These are phyloP conservation scores for Ormyrus labotus DNA, from an alignment of 2,888 invertebrate species.

Conservation along the genomic window DNA sequence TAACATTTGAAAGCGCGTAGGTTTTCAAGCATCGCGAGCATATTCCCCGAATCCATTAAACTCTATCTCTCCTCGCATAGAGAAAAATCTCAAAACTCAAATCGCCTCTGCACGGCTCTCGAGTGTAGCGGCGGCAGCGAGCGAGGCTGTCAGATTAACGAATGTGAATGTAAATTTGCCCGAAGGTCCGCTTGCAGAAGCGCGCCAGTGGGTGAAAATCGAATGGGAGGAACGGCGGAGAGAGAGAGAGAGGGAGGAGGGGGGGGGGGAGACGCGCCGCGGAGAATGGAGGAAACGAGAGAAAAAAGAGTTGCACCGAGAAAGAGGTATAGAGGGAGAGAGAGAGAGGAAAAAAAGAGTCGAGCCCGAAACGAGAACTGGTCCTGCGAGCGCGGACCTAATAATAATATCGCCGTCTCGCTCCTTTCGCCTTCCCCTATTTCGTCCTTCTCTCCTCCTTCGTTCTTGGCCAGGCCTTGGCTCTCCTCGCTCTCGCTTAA, in stretches of 20 bases:
- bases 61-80: not conserved
- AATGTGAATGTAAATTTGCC: conserved; percentile 59
- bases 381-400: conserved; percentile 59
- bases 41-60: too few species aligned
- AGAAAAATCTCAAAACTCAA: conserved; percentile 30
- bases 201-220: conserved; percentile 53
- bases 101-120: conserved; percentile 4
- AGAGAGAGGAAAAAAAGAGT: conserved; percentile 37
- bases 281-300: conserved; percentile 34
- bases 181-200: conserved; percentile 41
- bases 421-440: conserved; percentile 51
- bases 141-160: conserved; percentile 58
- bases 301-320: conserved; percentile 25
- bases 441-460: conserved; percentile 12
- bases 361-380: conserved; percentile 58
- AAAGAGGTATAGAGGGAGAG: conserved; percentile 22
- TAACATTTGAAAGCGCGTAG: too few species aligned
- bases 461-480: too few species aligned
- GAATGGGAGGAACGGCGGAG: conserved; percentile 43
- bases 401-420: conserved; percentile 61
- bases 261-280: conserved; percentile 32
- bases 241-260: conserved; percentile 54
- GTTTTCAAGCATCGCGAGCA: too few species aligned
- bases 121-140: conserved; percentile 10
- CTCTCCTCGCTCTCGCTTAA: not conserved